Base-by-base conservation (phyloP, 2,113 vertebrate genomes). In the Microtus ochrogaster region DNA sequence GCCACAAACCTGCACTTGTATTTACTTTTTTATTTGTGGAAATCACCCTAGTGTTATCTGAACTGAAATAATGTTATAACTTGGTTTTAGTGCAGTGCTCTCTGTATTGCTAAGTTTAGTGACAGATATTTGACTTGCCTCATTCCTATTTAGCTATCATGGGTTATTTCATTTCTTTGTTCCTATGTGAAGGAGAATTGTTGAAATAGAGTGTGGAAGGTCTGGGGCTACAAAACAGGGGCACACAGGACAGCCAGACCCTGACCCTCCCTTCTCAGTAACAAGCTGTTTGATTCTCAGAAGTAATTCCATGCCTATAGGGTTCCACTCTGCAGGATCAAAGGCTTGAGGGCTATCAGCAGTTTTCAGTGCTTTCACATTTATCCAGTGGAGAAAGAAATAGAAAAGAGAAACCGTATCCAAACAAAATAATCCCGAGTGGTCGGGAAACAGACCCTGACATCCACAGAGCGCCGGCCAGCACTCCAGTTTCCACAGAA, bases 41-140 rank as follows among this genome's bases (percentile, higher is more conserved):
- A 52, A 58, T 79, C 47, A 83, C 26, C 86, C 39, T 68, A 10
- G 39, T 68, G 14, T 89, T 89, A 39, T 11, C 30, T 85, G 44
- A 94, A 61, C 9, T 66, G 7, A 63, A 93, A 87, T 41, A 41
- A 36, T 83, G 76, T 76, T 81, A 16, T 92, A 95, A 77, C 47
- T 82, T 89, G n/a, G 94, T 49, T 44, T 24, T 65, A 3, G 4
- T 83, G 19, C 49, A 76, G 21, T 93, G 55, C 49, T 90, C 41
- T 90, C 12, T 83, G 39, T 88, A 33, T 81, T 94, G 87, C 68
- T 84, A 58, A 91, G 83, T 95, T 94, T 92, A 92, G 90, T 79
- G 66, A 63, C 63, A 78, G 5, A 41, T 65, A 91, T 24, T 94
- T 28, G 70, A 3, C 78, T 76, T 93, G 33, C 74, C 72, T 93